phyloP scores from a whole-genome alignment of 2,888 invertebrate species.

The Hyppa rectilinea region DNA sequence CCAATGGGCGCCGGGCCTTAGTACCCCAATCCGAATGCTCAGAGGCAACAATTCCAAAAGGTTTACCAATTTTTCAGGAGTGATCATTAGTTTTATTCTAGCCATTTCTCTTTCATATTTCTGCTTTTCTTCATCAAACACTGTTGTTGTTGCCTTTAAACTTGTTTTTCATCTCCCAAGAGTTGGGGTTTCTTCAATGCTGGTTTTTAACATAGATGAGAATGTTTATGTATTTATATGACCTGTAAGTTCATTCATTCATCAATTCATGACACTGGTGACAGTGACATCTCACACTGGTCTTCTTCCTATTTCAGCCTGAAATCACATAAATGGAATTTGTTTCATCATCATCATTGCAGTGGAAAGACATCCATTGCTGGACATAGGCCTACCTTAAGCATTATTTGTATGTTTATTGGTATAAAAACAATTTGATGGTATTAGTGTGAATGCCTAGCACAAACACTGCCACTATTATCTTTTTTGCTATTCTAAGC shows the following conservation, averaged over 20 bases:
- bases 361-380: no score
- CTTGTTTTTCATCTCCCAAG: conserved; percentile 42
- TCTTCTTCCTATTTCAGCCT: conserved; percentile 15
- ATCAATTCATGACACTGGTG: conserved; percentile 37
- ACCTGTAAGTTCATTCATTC: conserved; percentile 7
- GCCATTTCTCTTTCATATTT: conserved; percentile 66
- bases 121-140: conserved; percentile 58
- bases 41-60: conserved; percentile 63
- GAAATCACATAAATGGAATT: neutral
- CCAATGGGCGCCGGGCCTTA: no score
- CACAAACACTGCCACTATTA: no score
- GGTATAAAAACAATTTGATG: neutral
- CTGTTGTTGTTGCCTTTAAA: conserved; percentile 34
- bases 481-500: no score
- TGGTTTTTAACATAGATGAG: conserved; percentile 19
- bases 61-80: conserved; percentile 60
- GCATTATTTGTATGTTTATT: no score
- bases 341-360: no score
- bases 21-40: no score
- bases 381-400: no score
- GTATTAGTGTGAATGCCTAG: no score
- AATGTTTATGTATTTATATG: conserved; percentile 27
- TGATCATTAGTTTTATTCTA: conserved; percentile 48
- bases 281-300: conserved; percentile 10
- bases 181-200: conserved; percentile 9